Evolutionary conservation across 2,113 vertebrate genomes (phyloP).

Genomic region (Leptodactylus fuscus): DNA sequence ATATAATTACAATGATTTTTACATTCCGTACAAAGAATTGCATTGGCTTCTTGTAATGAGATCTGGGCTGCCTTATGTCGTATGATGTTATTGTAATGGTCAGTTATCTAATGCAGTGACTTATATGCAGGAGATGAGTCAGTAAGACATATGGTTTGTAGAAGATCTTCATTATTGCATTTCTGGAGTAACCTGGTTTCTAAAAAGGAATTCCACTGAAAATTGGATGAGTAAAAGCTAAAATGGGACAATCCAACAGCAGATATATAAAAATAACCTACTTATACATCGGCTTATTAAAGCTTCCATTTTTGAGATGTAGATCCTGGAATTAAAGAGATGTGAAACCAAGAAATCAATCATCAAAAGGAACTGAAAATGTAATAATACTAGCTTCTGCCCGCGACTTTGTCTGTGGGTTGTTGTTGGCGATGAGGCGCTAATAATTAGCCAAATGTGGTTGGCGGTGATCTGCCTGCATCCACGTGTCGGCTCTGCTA

Average conservation of each 20-base stretch:
- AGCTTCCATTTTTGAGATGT: background rate
- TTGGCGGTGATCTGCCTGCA: too few species aligned
- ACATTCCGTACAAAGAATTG: background rate
- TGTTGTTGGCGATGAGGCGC: too few species aligned
- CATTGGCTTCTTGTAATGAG: background rate
- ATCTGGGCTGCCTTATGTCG: background rate
- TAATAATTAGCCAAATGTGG: too few species aligned
- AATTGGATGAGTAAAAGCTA: background rate
- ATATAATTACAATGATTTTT: background rate
- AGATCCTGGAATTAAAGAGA: too few species aligned
- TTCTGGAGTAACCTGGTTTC: background rate
- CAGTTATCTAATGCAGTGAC: slow-evolving; percentile 1
- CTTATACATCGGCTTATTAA: background rate
- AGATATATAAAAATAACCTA: background rate
- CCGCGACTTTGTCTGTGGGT: too few species aligned
- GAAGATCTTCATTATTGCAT: background rate
- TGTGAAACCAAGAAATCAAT: too few species aligned
- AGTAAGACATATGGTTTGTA: background rate
- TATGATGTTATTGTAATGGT: background rate
- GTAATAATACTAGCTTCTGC: too few species aligned
- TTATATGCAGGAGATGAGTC: background rate
- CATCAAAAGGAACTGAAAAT: too few species aligned
- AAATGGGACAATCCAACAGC: background rate
- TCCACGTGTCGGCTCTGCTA: too few species aligned
- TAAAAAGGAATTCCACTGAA: background rate